Conservation (phyloP, 2,888 invertebrate genomes). For the Sisyra nigra region DNA sequence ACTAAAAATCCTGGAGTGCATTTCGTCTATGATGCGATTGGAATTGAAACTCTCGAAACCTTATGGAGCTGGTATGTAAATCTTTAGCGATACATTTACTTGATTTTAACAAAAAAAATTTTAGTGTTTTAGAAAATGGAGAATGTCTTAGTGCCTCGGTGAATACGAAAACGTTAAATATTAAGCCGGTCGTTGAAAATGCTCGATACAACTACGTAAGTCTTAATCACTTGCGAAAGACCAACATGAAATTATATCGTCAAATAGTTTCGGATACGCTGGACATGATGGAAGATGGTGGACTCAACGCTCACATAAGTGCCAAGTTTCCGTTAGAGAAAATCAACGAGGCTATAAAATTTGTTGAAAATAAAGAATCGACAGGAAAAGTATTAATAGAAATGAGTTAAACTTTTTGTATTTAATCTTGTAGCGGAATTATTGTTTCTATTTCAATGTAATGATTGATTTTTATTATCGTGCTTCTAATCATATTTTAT, state of each 20-base stretch:
- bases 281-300: slow-evolving; percentile 39
- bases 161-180: slow-evolving; percentile 17
- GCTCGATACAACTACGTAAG: slow-evolving; percentile 19
- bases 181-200: slow-evolving; percentile 21
- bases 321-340: slow-evolving; percentile 35
- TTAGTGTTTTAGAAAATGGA: slow-evolving; percentile 25
- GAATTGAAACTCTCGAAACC: slow-evolving; percentile 39
- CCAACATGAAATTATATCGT: slow-evolving; percentile 36
- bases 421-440: no score
- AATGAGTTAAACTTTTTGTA: slow-evolving; percentile 15
- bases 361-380: slow-evolving; percentile 35
- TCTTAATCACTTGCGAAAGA: slow-evolving; percentile 23
- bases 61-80: slow-evolving; percentile 36
- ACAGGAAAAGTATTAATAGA: slow-evolving; percentile 42
- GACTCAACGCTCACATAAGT: slow-evolving; percentile 40
- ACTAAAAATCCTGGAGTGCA: slow-evolving; percentile 41
- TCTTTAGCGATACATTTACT: neutral
- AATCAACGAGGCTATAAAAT: slow-evolving; percentile 41
- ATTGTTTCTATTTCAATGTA: no score
- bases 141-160: slow-evolving; percentile 22
- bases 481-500: no score
- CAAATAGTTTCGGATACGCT: slow-evolving; percentile 38
- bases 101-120: no score
- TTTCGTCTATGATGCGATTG: slow-evolving; percentile 47
- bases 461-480: no score